phyloP scores from a whole-genome alignment of 35 echinoderm and acorn worm genomes.

The Lytechinus pictus region DNA sequence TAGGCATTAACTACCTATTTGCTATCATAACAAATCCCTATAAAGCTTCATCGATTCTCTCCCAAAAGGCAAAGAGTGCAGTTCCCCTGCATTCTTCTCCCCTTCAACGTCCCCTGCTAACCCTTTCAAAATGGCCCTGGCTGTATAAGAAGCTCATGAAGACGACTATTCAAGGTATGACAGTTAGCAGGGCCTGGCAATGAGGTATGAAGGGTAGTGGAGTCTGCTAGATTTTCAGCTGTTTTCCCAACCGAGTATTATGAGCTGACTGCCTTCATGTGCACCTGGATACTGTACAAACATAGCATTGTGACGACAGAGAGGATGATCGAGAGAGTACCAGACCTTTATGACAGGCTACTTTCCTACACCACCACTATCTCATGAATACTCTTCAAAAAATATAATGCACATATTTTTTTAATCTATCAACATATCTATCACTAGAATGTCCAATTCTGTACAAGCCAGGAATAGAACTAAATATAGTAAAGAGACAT shows the following conservation, averaged over 20 bases:
- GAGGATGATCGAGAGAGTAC: not conserved
- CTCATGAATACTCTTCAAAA: not conserved
- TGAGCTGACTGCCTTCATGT: constrained; percentile 1
- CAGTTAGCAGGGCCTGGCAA: not conserved
- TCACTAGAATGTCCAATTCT: not conserved
- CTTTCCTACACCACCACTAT: not conserved
- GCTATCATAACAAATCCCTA: not conserved
- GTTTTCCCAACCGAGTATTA: constrained; percentile 11
- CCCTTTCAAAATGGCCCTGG: constrained; percentile 8
- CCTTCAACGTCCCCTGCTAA: not conserved
- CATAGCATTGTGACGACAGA: constrained; percentile 15
- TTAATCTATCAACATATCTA: not conserved
- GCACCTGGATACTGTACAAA: constrained; percentile 30
- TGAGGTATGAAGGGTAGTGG: not conserved
- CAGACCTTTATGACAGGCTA: not conserved
- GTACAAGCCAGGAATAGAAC: not conserved
- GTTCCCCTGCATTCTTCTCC: not conserved
- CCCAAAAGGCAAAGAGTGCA: constrained; percentile 1
- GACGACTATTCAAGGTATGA: not conserved
- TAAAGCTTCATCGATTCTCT: not conserved
- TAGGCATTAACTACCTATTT: not conserved
- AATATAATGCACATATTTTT: constrained; percentile 7
- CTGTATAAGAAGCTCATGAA: not conserved
- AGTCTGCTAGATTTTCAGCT: constrained; percentile 18
- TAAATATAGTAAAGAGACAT: not conserved